phyloP scores from a whole-genome alignment of 2,113 vertebrate species.

The Mandrillus leucophaeus region DNA sequence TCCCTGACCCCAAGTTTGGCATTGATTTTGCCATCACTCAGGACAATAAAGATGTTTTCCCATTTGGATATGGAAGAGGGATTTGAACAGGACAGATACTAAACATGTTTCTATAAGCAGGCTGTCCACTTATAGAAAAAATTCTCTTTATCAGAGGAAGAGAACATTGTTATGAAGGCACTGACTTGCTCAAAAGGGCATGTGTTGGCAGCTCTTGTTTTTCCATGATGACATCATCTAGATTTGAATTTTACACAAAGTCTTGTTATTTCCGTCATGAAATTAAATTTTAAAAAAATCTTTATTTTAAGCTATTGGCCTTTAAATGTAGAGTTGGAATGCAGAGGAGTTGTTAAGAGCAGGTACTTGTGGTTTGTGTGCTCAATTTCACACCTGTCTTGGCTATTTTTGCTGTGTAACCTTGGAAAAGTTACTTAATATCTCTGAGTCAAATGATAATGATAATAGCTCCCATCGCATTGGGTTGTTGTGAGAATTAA shows the following conservation, averaged over 20 bases:
- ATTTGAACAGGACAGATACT: neutral
- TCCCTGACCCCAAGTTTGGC: neutral
- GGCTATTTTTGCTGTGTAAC: neutral
- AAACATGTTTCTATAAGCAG: neutral
- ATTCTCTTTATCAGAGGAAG: neutral
- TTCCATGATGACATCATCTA: neutral
- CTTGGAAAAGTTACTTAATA: neutral
- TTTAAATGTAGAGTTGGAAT: neutral
- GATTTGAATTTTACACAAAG: neutral
- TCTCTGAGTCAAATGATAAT: neutral
- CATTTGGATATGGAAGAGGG: neutral
- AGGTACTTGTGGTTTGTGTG: neutral
- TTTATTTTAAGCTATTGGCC: neutral
- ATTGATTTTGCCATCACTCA: neutral
- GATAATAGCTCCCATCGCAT: rapidly evolving
- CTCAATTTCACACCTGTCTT: neutral
- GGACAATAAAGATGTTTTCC: neutral
- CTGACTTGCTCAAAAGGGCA: neutral
- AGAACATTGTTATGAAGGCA: neutral
- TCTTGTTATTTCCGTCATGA: neutral
- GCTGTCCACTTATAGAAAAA: neutral
- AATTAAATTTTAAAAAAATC: neutral
- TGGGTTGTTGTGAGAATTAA: neutral
- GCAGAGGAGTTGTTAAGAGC: neutral
- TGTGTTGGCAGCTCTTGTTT: neutral